Conservation (phyloP, 2,888 invertebrate genomes). For the Cerastoderma edule region DNA sequence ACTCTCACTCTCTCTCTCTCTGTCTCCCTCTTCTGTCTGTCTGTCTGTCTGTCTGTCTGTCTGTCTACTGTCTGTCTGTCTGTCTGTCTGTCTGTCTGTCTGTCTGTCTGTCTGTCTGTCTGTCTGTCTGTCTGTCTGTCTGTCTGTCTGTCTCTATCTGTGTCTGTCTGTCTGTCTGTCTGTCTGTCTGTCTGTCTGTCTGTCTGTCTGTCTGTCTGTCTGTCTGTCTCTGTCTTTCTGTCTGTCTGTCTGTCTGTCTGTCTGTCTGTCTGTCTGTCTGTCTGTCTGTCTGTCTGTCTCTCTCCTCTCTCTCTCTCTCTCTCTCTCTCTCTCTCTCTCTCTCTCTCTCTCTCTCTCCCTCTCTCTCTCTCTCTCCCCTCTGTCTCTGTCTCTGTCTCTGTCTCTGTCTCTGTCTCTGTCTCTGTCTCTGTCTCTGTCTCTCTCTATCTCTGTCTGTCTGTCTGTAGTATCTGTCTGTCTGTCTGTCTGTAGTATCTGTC, state of each 20-base stretch:
- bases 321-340: not conserved
- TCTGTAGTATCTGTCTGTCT: too few relatives aligned
- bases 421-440: not conserved
- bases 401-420: not conserved
- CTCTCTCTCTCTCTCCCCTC: too few relatives aligned
- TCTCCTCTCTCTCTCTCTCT: not conserved
- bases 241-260: too few relatives aligned
- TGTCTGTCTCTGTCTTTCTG: conserved; percentile 14
- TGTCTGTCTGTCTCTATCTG: too few relatives aligned
- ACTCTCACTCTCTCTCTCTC: not conserved
- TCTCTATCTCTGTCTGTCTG: too few relatives aligned
- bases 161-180: too few relatives aligned
- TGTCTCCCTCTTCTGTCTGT: too few relatives aligned
- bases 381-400: not conserved
- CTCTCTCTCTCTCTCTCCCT: not conserved
- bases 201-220: conserved; percentile 7
- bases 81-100: conserved; percentile 14
- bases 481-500: too few relatives aligned
- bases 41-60: too few relatives aligned
- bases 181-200: conserved; percentile 13
- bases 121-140: conserved; percentile 10
- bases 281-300: not conserved
- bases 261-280: conserved; percentile 10
- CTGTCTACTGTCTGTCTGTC: too few relatives aligned
- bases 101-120: conserved; percentile 13